Base-by-base conservation (phyloP, 1,140 invertebrate genomes). In the Lysiphlebus fabarum region DNA sequence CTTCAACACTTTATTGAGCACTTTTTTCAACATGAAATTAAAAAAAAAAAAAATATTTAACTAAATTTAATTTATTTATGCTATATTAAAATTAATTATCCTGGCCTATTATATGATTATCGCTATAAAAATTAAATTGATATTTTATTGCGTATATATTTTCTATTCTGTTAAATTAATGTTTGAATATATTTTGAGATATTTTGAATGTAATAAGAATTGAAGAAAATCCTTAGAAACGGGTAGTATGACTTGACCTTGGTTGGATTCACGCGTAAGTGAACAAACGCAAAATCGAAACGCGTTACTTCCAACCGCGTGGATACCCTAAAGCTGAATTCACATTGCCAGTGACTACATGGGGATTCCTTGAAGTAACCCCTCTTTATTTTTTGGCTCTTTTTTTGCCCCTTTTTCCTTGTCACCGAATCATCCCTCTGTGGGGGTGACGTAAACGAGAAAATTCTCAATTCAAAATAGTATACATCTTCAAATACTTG, bases 281-380 rank as follows among this genome's bases (percentile, higher is more conserved):
- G 77, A 71, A 69, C 77, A 78, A 80, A 80, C 74, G 76, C 69
- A 80, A 80, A 80, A 80, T 80, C 77, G 77, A 79, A 79, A 75
- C 75, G 72, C 71, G 77, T 79, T 79, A 79, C 76, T 79, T 79
- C 77, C 77, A 26, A 78, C 74, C 63, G 70, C 71, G 64, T 78
- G 76, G 72, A 76, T 79, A 76, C 71, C 72, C 75, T 72, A 79
- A 76, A 79, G 76, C 75, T 68, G 66, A 65, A 70, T 75, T 77
- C 73, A 72, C 74, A 75, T 71, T 69, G 67, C 69, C 9, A 11
- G 26, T 55, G 53, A 60, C 37, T 17, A 11, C 36, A 26, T 17
- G 36, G 47, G 65, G 72, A 68, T 67, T 68, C 56, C 36, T 47
- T 57, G 42, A 43, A 33, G 43, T 57, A 42, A 48, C 10, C 11